Evolutionary conservation across 1,140 invertebrate species (phyloP).

Genomic region (Mamestra configurata): DNA sequence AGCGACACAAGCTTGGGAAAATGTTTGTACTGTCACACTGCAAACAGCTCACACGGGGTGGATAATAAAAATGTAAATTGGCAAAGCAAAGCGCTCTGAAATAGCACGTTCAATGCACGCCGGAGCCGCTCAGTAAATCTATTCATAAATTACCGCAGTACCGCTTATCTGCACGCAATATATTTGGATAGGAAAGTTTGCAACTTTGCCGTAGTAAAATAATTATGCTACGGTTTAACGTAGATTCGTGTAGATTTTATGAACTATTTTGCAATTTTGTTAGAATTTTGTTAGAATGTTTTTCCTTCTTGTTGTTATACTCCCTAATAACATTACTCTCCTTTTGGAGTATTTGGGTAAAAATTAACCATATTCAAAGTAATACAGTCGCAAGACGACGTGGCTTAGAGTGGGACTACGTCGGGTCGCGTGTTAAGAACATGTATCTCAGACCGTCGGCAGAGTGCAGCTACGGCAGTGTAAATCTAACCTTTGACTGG

Average conservation of each 20-base stretch:
- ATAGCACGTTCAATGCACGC: constrained; percentile 53
- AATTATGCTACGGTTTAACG: constrained; percentile 32
- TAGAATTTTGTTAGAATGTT: too few species aligned
- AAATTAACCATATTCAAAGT: neutral
- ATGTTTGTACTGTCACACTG: constrained; percentile 51
- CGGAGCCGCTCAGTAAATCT: constrained; percentile 53
- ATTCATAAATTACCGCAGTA: constrained; percentile 57
- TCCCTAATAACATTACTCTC: too few species aligned
- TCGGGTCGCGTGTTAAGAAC: neutral
- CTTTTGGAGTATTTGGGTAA: too few species aligned
- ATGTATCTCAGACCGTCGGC: neutral
- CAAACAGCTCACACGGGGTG: constrained; percentile 49
- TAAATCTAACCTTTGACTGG: neutral
- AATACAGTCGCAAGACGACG: neutral
- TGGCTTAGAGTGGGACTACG: neutral
- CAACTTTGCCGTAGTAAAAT: constrained; percentile 26
- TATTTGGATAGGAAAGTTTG: constrained; percentile 51
- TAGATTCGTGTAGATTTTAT: constrained; percentile 15
- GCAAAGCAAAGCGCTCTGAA: constrained; percentile 51
- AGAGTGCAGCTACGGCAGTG: neutral
- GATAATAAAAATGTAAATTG: constrained; percentile 63
- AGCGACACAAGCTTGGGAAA: constrained; percentile 45
- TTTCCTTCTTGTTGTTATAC: too few species aligned
- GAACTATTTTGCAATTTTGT: constrained; percentile 18
- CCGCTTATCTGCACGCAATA: constrained; percentile 58